phyloP scores from a whole-genome alignment of 2,888 invertebrate species.

The Dione vanillae region DNA sequence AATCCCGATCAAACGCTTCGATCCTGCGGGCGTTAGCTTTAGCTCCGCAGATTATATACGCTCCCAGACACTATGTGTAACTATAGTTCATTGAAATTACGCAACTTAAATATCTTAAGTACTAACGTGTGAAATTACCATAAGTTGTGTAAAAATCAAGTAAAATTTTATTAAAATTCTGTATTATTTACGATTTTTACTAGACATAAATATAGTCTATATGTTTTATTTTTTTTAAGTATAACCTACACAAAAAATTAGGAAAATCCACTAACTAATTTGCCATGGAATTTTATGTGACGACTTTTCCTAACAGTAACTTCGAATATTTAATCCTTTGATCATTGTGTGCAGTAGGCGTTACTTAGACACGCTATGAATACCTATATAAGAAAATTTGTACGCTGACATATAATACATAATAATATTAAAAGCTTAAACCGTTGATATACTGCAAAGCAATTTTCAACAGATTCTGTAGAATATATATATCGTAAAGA shows the following conservation, averaged over 20 bases:
- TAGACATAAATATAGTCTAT: not conserved
- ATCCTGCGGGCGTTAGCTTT: slow-evolving; percentile 36
- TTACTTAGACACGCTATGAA: not conserved
- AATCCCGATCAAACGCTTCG: slow-evolving; percentile 45
- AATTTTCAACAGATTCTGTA: not conserved
- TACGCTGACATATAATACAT: not conserved
- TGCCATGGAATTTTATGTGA: no score
- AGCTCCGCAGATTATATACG: slow-evolving; percentile 43
- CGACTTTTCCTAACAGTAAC: not conserved
- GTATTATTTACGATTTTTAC: not conserved
- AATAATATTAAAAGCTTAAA: not conserved
- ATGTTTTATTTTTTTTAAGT: no score
- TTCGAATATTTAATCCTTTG: not conserved
- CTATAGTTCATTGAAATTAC: slow-evolving; percentile 33
- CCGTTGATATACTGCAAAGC: not conserved
- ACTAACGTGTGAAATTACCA: not conserved
- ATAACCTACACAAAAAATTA: no score
- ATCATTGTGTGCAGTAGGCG: not conserved
- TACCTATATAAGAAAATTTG: not conserved
- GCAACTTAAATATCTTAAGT: not conserved
- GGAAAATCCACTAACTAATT: no score
- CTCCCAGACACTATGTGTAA: slow-evolving; percentile 36
- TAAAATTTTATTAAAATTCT: not conserved
- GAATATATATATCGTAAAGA: no score
- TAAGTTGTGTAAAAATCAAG: not conserved